A percentile compares a stretch with the other conserved stretches of the same genome.
Evolutionary conservation across 2,888 invertebrate genomes (phyloP).

Genomic region (Eutolmus rufibarbis): DNA sequence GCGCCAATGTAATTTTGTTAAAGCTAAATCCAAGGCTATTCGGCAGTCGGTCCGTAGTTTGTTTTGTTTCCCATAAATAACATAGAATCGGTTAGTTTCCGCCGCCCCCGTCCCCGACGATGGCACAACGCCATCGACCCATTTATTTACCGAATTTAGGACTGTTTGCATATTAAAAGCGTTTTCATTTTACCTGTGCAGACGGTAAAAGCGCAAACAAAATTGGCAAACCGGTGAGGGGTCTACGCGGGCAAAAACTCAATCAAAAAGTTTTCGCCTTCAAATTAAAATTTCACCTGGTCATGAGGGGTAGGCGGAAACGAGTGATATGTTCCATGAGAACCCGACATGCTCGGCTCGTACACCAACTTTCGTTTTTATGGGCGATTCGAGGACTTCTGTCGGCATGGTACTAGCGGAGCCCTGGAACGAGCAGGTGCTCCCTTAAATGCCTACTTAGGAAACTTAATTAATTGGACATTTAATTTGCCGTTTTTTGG

Average conservation of each 20-base stretch:
- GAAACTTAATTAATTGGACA: slow-evolving; percentile 18
- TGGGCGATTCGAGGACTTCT: not conserved
- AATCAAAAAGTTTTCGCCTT: slow-evolving; percentile 10
- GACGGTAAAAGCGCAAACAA: not conserved
- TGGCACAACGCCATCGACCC: not conserved
- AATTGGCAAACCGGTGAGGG: not conserved
- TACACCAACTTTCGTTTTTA: slow-evolving; percentile 6
- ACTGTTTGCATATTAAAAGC: not conserved
- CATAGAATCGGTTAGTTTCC: not conserved
- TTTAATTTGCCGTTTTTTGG: slow-evolving; percentile 5
- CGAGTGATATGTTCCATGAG: not conserved
- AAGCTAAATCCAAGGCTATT: not conserved
- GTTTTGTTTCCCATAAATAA: not conserved
- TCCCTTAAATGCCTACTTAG: slow-evolving; percentile 7
- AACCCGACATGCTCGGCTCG: not conserved
- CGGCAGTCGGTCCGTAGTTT: not conserved
- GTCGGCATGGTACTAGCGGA: not conserved
- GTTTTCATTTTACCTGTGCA: slow-evolving; percentile 3
- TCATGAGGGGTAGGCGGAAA: not conserved
- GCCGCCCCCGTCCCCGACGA: not conserved
- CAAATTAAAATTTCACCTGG: slow-evolving; percentile 1
- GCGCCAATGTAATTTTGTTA: not conserved
- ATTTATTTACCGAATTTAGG: not conserved
- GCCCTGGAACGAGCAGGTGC: not conserved
- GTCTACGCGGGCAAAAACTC: not conserved